Conservation (phyloP, 2,888 invertebrate genomes). For the Drosophila diplacantha region DNA sequence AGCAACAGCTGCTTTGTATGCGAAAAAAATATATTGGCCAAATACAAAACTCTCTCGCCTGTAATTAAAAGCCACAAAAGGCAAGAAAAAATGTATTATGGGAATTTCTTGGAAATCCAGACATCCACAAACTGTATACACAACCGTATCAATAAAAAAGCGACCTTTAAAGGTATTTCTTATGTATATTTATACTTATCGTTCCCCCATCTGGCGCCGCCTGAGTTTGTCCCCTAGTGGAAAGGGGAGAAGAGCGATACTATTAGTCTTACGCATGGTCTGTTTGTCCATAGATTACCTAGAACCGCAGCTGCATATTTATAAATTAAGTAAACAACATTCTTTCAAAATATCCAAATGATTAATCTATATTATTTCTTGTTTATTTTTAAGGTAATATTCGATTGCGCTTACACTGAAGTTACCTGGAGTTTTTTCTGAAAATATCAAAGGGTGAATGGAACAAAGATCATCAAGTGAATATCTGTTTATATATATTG, state of each 20-base stretch:
- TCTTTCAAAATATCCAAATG: slow-evolving; percentile 1
- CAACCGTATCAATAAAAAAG: slow-evolving; percentile 19
- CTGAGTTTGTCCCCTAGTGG: slow-evolving; percentile 23
- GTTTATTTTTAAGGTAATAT: slow-evolving; percentile 52
- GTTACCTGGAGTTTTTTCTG: background rate
- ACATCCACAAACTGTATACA: slow-evolving; percentile 21
- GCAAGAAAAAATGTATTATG: slow-evolving; percentile 30
- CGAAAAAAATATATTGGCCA: slow-evolving; percentile 26
- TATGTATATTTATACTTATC: slow-evolving; percentile 38
- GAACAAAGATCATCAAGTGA: background rate
- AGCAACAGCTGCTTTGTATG: slow-evolving; percentile 45
- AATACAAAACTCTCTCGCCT: slow-evolving; percentile 41
- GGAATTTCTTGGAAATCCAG: slow-evolving; percentile 56
- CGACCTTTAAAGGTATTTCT: slow-evolving; percentile 56
- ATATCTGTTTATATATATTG: background rate
- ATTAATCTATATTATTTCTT: slow-evolving; percentile 18
- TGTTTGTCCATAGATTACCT: slow-evolving; percentile 11
- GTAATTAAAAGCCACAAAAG: slow-evolving; percentile 62
- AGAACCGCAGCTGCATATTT: slow-evolving; percentile 30
- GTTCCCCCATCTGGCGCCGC: slow-evolving; percentile 54
- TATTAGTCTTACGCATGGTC: slow-evolving; percentile 3
- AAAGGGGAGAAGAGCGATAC: slow-evolving; percentile 11
- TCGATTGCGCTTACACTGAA: background rate
- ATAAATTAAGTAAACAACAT: slow-evolving; percentile 23
- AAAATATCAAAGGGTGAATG: background rate